phyloP scores from a whole-genome alignment of 2,888 invertebrate species.

The Drosophila longiperda region DNA sequence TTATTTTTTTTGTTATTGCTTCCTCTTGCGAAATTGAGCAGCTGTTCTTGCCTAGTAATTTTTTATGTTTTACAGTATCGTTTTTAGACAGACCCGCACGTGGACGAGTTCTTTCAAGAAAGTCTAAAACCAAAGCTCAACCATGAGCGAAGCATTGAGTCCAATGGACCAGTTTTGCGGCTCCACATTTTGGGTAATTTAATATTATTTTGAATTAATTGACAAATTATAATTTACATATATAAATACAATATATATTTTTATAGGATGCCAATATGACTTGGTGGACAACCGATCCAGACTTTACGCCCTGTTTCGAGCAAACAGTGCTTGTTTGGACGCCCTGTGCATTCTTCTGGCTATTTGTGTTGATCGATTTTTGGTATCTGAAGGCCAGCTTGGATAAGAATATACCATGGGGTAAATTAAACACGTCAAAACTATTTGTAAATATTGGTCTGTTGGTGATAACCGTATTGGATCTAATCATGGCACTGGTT shows the following conservation, averaged over 20 bases:
- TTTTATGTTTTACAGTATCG: conserved; percentile 38
- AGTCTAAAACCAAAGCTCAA: conserved; percentile 18
- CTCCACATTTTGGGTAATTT: conserved; percentile 90
- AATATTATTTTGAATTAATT: not conserved
- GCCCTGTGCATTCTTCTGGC: conserved; percentile 94
- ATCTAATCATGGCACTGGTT: conserved; percentile 88
- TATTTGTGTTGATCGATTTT: conserved; percentile 90
- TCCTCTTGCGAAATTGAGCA: conserved; percentile 40
- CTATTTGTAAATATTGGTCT: conserved; percentile 88
- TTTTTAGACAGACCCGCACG: conserved; percentile 28
- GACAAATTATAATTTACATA: not conserved
- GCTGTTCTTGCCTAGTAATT: conserved; percentile 44
- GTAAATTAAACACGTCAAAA: conserved; percentile 90
- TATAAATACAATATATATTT: not conserved
- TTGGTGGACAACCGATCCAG: conserved; percentile 93
- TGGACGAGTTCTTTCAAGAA: conserved; percentile 24
- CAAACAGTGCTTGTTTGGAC: conserved; percentile 95
- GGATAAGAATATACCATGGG: conserved; percentile 92
- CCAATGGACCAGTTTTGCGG: conserved; percentile 92
- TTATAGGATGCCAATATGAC: conserved; percentile 90
- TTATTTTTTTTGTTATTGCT: conserved; percentile 37
- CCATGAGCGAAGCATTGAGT: conserved; percentile 84
- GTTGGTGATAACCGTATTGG: conserved; percentile 89
- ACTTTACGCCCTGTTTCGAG: conserved; percentile 96
- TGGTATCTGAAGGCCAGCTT: conserved; percentile 91